phyloP scores from a whole-genome alignment of 2,113 vertebrate genomes.

The Rhombomys opimus region DNA sequence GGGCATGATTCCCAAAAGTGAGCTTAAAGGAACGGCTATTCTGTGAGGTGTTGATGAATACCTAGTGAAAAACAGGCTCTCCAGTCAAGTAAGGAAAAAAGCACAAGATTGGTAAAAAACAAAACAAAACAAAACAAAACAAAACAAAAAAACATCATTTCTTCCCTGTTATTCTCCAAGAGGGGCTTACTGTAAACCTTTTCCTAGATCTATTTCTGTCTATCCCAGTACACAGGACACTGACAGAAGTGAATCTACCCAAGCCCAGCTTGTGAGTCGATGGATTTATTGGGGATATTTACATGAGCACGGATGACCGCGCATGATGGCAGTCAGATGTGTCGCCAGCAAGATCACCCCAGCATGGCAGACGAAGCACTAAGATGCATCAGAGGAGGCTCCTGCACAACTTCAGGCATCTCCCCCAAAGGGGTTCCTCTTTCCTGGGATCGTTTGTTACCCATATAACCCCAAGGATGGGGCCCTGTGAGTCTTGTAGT shows the following conservation, averaged over 20 bases:
- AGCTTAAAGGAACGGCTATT: neutral
- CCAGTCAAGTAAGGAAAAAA: slow-evolving; percentile 32
- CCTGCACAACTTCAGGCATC: neutral
- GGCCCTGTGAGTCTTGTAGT: neutral
- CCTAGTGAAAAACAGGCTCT: neutral
- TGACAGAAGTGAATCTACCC: neutral
- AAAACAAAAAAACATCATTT: neutral
- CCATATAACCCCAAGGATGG: neutral
- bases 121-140: neutral
- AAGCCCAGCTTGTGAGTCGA: neutral
- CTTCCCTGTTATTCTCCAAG: neutral
- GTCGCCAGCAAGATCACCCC: neutral
- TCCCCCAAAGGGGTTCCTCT: neutral
- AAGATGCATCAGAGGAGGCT: neutral
- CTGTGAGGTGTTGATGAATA: neutral
- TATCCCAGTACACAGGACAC: neutral
- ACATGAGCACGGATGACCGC: neutral
- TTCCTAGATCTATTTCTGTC: neutral
- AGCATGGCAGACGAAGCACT: neutral
- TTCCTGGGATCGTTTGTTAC: neutral
- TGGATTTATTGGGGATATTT: neutral
- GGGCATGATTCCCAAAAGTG: neutral
- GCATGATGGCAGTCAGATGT: neutral
- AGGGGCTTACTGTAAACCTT: neutral
- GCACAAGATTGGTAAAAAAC: neutral